A percentile compares a stretch with the other conserved stretches of the same genome.
Evolutionary conservation across 2,113 vertebrate genomes (phyloP).

Genomic region (Petrocephalus microphthalmus): DNA sequence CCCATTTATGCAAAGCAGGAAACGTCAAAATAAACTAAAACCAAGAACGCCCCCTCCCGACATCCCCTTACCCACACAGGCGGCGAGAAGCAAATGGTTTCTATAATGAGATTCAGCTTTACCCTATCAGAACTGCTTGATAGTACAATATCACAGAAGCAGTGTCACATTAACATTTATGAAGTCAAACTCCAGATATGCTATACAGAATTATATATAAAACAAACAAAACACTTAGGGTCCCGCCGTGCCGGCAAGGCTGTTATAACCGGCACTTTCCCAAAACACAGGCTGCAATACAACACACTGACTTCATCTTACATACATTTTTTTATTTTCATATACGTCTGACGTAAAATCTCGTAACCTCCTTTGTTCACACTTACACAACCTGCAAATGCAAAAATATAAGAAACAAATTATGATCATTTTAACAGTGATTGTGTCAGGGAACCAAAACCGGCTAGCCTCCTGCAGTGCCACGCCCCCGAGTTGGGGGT

Average conservation of each 20-base stretch:
- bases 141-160: constrained; percentile 40
- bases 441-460: constrained; percentile 37
- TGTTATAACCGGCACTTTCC: constrained; percentile 18
- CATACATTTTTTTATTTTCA: constrained; percentile 39
- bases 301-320: constrained; percentile 36
- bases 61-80: constrained; percentile 1
- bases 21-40: constrained; percentile 10
- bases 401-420: constrained; percentile 39
- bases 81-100: constrained; percentile 27
- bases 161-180: constrained; percentile 56
- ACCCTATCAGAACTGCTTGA: constrained; percentile 40
- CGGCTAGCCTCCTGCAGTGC: background rate
- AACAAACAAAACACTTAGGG: constrained; percentile 20
- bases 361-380: constrained; percentile 28
- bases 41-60: background rate
- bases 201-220: constrained; percentile 52
- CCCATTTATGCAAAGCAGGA: constrained; percentile 5
- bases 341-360: background rate
- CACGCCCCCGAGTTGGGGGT: constrained; percentile 23
- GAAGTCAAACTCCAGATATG: constrained; percentile 53
- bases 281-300: constrained; percentile 41
- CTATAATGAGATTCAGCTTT: background rate
- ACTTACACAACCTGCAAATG: constrained; percentile 31
- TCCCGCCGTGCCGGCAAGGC: constrained; percentile 15
- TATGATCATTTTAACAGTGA: constrained; percentile 23